A percentile compares a stretch with the other conserved stretches of the same genome.
phyloP scores from a whole-genome alignment of 1,140 invertebrate species.

The Thalassaphorura encarpata region DNA sequence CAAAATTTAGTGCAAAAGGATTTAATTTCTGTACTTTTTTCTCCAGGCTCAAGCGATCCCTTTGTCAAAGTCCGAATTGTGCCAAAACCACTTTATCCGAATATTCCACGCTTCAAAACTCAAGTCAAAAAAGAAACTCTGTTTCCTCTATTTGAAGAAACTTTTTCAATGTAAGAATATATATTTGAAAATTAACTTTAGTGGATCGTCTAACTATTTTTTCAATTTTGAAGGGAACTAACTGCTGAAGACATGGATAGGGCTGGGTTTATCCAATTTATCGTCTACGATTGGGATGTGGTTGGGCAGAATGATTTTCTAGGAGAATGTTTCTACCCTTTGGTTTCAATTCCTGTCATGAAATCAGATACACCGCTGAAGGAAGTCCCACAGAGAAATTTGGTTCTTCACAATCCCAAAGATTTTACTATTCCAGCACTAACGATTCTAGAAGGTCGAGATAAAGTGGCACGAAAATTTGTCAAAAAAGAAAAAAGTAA shows the following conservation, averaged over 20 bases:
- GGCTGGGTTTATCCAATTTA: constrained; percentile 72
- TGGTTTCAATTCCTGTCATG: constrained; percentile 56
- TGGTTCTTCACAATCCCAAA: constrained; percentile 68
- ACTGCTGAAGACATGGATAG: constrained; percentile 57
- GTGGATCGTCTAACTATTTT: constrained; percentile 14
- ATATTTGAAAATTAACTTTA: no score
- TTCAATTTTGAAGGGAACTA: constrained; percentile 53
- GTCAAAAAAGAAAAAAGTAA: constrained; percentile 67
- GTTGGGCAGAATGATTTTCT: constrained; percentile 84
- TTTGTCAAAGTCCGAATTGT: constrained; percentile 78
- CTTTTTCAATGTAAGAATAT: constrained; percentile 78
- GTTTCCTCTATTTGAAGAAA: constrained; percentile 89
- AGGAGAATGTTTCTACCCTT: constrained; percentile 78
- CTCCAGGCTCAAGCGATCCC: constrained; percentile 68
- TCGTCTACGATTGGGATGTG: constrained; percentile 91
- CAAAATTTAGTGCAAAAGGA: constrained; percentile 6
- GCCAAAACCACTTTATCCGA: constrained; percentile 72
- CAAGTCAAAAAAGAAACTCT: constrained; percentile 83
- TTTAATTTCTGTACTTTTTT: no score
- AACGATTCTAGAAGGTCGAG: constrained; percentile 71
- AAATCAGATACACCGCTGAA: constrained; percentile 45
- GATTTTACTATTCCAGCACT: constrained; percentile 63
- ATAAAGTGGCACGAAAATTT: constrained; percentile 82
- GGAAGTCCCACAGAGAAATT: constrained; percentile 60
- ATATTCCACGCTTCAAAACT: constrained; percentile 62